Conservation (phyloP, 2,797 vertebrate genomes). For the Heliangelus exortis region DNA sequence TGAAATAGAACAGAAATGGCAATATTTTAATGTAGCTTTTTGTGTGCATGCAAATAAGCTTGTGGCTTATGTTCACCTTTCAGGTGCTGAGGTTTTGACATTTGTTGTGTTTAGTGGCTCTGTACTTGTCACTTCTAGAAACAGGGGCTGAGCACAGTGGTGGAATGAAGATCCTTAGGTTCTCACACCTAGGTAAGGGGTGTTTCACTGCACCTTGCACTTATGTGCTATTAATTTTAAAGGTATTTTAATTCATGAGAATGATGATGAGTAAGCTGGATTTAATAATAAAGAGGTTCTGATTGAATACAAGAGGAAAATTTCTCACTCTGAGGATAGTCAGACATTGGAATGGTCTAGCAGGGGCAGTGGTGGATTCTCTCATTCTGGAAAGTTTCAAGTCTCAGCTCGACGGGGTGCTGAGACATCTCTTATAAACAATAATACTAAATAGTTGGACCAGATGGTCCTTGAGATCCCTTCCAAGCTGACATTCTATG, state of each 20-base stretch:
- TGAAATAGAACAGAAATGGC: constrained; percentile 25
- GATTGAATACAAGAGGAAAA: too few species aligned
- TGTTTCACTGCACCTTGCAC: not conserved
- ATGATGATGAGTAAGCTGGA: too few species aligned
- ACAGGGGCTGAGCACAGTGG: not conserved
- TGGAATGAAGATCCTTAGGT: not conserved
- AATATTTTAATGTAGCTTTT: constrained; percentile 37
- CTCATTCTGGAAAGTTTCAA: too few species aligned
- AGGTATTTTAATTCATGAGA: not conserved
- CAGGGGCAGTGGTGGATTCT: too few species aligned
- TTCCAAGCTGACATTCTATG: too few species aligned
- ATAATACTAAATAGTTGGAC: too few species aligned
- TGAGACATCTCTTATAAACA: too few species aligned
- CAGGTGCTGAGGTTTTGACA: not conserved
- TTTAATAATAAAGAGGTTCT: not conserved
- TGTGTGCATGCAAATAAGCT: constrained; percentile 22
- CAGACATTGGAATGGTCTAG: too few species aligned
- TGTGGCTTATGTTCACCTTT: not conserved
- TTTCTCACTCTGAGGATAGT: too few species aligned
- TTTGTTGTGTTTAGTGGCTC: not conserved
- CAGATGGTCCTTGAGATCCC: too few species aligned
- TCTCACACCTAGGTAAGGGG: not conserved
- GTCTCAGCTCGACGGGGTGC: too few species aligned
- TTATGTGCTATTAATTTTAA: not conserved
- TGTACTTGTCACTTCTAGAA: not conserved